Percentiles rank a stretch among this genome's conserved stretches.
Conservation (phyloP, 2,888 invertebrate species). For the Therioaphis trifolii region DNA sequence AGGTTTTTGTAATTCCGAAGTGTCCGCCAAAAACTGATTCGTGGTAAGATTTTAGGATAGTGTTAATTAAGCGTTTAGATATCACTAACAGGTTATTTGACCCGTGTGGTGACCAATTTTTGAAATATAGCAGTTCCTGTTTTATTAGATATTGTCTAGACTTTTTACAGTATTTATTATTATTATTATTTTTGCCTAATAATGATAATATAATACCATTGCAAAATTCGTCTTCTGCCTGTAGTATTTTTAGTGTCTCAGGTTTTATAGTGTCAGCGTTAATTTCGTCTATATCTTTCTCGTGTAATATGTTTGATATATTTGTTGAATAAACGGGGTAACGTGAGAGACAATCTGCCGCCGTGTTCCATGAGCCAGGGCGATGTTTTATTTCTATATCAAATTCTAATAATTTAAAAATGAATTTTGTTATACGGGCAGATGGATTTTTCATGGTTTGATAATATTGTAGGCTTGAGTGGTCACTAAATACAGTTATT, state of each 20-base stretch:
- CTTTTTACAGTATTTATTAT: constrained; percentile 2
- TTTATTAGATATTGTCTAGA: constrained; percentile 17
- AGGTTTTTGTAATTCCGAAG: constrained; percentile 35
- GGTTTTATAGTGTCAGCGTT: too few species aligned
- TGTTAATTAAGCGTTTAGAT: background rate
- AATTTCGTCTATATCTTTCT: too few species aligned
- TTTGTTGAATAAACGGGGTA: constrained; percentile 8
- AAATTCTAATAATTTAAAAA: constrained; percentile 44
- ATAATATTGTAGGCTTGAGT: constrained; percentile 6
- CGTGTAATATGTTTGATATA: too few species aligned
- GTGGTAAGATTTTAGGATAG: constrained; percentile 31
- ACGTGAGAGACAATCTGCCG: constrained; percentile 15
- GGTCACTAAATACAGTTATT: background rate
- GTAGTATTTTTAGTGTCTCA: background rate
- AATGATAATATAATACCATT: constrained; percentile 3
- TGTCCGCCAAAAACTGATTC: constrained; percentile 35
- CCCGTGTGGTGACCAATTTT: background rate
- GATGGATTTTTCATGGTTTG: constrained; percentile 20
- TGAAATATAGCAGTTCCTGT: background rate
- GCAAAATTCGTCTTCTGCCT: constrained; percentile 25
- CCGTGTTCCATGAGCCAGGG: background rate
- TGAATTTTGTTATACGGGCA: constrained; percentile 23
- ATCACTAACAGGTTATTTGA: constrained; percentile 13
- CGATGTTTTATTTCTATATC: constrained; percentile 16
- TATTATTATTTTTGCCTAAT: too few species aligned